These are phyloP conservation scores for Montipora efflorescens DNA, from an alignment of 64 coral and sea anemone genomes.

Conservation along the genomic window DNA sequence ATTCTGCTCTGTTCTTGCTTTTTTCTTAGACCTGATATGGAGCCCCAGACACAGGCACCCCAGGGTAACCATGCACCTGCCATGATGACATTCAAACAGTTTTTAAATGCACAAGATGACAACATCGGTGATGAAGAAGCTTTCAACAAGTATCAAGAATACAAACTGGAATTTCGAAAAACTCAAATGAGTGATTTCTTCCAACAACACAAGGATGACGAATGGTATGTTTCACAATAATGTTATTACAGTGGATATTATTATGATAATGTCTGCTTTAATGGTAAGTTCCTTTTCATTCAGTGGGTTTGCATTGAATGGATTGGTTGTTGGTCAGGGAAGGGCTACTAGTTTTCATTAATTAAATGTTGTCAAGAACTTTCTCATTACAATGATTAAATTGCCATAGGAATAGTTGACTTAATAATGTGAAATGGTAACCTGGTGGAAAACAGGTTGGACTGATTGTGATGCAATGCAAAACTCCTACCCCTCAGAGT, in stretches of 20 bases:
- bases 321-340: no score
- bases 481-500: no score
- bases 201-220: constrained; percentile 92
- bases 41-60: constrained; percentile 6
- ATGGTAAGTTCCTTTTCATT: not conserved
- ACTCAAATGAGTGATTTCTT: constrained; percentile 99
- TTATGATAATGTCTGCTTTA: not conserved
- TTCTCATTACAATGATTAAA: no score
- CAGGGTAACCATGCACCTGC: constrained; percentile 46
- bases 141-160: constrained; percentile 93
- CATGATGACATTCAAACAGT: constrained; percentile 98
- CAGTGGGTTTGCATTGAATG: no score
- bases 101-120: constrained; percentile 93
- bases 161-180: constrained; percentile 97
- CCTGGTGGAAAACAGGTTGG: no score
- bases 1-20: not conserved
- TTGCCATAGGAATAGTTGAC: no score
- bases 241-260: not conserved
- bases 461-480: no score
- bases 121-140: constrained; percentile 98
- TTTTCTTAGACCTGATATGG: constrained; percentile 28
- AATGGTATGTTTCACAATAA: constrained; percentile 80
- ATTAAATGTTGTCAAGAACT: no score
- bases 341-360: no score
- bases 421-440: no score